A percentile compares a stretch with the other conserved stretches of the same genome.
phyloP scores from a whole-genome alignment of 2,888 invertebrate species.

The Cenopis cana region DNA sequence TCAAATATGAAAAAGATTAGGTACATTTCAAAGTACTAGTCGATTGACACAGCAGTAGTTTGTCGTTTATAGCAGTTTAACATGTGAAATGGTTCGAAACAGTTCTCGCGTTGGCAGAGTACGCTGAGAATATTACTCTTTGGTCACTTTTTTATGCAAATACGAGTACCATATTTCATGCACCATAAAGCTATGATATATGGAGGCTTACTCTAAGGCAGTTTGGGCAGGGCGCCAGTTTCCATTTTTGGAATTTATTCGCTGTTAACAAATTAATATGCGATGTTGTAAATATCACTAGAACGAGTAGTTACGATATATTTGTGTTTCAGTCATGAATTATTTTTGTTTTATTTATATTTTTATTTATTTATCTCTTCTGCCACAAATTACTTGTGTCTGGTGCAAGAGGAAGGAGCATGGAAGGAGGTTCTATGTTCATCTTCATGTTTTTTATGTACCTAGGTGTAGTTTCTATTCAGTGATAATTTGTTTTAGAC shows the following conservation, averaged over 20 bases:
- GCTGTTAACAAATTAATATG: slow-evolving; percentile 54
- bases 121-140: slow-evolving; percentile 35
- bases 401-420: too few species aligned
- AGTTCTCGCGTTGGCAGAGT: slow-evolving; percentile 26
- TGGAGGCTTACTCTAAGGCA: slow-evolving; percentile 46
- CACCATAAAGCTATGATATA: slow-evolving; percentile 44
- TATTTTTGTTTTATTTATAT: not conserved
- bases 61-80: slow-evolving; percentile 14
- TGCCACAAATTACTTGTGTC: too few species aligned
- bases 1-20: too few species aligned
- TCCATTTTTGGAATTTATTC: slow-evolving; percentile 55
- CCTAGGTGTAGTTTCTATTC: too few species aligned
- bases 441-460: too few species aligned
- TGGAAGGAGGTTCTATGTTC: too few species aligned
- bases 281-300: slow-evolving; percentile 20
- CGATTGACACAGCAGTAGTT: too few species aligned
- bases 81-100: slow-evolving; percentile 31
- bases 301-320: slow-evolving; percentile 8
- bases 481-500: too few species aligned
- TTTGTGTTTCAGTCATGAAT: not conserved
- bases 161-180: slow-evolving; percentile 48
- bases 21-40: too few species aligned
- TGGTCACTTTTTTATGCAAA: slow-evolving; percentile 47
- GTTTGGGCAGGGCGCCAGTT: slow-evolving; percentile 58
- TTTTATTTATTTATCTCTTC: too few species aligned